phyloP scores from a whole-genome alignment of 1,140 invertebrate species.

The Antheraea pernyi region DNA sequence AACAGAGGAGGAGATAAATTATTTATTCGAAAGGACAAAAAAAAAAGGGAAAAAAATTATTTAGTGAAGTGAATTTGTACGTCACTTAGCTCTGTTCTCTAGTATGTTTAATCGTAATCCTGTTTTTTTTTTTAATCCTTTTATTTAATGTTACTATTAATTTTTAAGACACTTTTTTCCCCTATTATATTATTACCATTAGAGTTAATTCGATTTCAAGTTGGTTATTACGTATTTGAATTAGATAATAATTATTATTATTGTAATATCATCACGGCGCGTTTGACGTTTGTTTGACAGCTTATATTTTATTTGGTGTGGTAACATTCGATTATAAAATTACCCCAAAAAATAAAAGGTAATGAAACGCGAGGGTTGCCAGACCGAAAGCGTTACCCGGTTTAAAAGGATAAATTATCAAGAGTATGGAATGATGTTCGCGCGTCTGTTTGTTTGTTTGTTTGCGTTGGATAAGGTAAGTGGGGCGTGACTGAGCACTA shows the following conservation, averaged over 20 bases:
- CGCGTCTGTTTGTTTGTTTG: neutral
- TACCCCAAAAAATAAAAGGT: too few relatives aligned
- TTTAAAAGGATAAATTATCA: neutral
- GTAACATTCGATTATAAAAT: neutral
- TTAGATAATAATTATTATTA: conserved; percentile 25
- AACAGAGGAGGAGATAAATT: conserved; percentile 42
- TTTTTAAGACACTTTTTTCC: conserved; percentile 66
- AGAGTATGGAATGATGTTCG: neutral
- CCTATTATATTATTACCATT: conserved; percentile 63
- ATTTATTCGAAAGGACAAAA: conserved; percentile 51
- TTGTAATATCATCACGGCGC: conserved; percentile 27
- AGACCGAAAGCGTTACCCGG: neutral
- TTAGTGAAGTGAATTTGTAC: conserved; percentile 32
- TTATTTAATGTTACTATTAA: conserved; percentile 75
- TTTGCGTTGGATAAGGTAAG: conserved; percentile 10
- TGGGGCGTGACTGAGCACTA: conserved; percentile 24
- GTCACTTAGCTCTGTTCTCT: conserved; percentile 23
- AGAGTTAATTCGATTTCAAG: conserved; percentile 61
- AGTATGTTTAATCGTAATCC: conserved; percentile 35
- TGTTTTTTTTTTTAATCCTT: conserved; percentile 55
- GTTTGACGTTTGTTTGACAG: neutral
- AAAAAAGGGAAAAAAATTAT: conserved; percentile 22
- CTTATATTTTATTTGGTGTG: neutral
- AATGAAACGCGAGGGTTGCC: too few relatives aligned
- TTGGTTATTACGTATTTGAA: conserved; percentile 64